Evolutionary conservation across 2,113 vertebrate species (phyloP), one percentile per base, ranked within the genome.

Genomic region (Micronycteris hirsuta): DNA sequence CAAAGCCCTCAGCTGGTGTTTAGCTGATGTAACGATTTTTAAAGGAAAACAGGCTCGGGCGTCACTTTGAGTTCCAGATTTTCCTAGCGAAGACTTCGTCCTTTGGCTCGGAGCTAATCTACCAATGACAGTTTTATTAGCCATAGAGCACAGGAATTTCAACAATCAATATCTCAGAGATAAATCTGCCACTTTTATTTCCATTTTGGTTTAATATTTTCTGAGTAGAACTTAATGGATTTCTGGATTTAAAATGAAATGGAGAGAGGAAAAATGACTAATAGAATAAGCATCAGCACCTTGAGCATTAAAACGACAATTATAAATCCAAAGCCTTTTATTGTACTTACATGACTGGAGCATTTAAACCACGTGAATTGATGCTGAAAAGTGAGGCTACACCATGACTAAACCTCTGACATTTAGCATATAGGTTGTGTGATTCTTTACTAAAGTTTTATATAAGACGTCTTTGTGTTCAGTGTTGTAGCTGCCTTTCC

Each of bases 151-250:
- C 5, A 49, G 11, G 5, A 10, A 26, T 73, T 76, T 83, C 63
- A 89, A 86, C 26, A 74, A 68, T 78, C 87, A 67, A 2, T 80
- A 38, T 83, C 67, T 84, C 80, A 38, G 61, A 83, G 24, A 91
- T 33, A 77, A 54, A 68, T 22, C 3, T 63, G 13, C 13, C 28
- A 45, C 31, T 89, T 68, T n/a, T 20, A 43, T 28, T 96, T 83
- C 4, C 9, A 17, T 77, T 89, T 92, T 12, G 8, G 63, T 61
- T 76, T 61, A 91, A 31, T 81, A 36, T 85, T 63, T 61, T 10
- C 10, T 52, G 36, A 85, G 63, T 47, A 41, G 3, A 36, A n/a
- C 17, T 73, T 63, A 36, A 15, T 49, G 65, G 24, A 45, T 73
- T 91, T 68, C 63, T n/a, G 28, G 11, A 31, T 47, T 85, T 58